phyloP scores from a whole-genome alignment of 2,888 invertebrate genomes.

The Junonia oenone region DNA sequence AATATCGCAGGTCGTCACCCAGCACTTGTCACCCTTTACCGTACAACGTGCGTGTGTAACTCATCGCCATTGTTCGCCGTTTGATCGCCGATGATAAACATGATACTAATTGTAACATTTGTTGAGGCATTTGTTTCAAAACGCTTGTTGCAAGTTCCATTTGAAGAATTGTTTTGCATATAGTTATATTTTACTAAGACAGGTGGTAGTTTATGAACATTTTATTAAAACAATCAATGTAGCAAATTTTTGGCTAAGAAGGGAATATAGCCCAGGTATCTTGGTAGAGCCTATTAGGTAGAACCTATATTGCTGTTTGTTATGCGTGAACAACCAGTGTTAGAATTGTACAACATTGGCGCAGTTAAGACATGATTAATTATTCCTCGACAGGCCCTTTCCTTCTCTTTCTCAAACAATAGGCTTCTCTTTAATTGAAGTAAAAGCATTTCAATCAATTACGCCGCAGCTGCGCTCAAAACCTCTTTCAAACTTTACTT shows the following conservation, averaged over 20 bases:
- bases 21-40: not conserved
- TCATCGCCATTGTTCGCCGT: not conserved
- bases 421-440: not conserved
- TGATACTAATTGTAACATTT: not conserved
- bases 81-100: not conserved
- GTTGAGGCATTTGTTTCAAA: too few species aligned
- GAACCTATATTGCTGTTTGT: too few species aligned
- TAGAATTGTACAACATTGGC: not conserved
- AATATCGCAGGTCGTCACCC: not conserved
- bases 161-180: too few species aligned
- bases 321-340: too few species aligned
- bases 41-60: not conserved
- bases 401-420: not conserved
- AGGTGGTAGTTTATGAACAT: too few species aligned
- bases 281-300: too few species aligned
- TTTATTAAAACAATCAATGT: too few species aligned
- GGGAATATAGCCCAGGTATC: too few species aligned
- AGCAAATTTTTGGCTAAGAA: too few species aligned
- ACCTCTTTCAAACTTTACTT: not conserved
- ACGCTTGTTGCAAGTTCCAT: too few species aligned
- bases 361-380: not conserved
- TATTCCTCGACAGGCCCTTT: not conserved
- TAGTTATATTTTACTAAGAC: too few species aligned
- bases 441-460: slow-evolving; percentile 2
- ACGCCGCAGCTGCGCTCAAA: slow-evolving; percentile 1